Percentiles rank a stretch among this genome's conserved stretches.
phyloP scores from a whole-genome alignment of 2,113 vertebrate species.

The Chionodraco myersi region DNA sequence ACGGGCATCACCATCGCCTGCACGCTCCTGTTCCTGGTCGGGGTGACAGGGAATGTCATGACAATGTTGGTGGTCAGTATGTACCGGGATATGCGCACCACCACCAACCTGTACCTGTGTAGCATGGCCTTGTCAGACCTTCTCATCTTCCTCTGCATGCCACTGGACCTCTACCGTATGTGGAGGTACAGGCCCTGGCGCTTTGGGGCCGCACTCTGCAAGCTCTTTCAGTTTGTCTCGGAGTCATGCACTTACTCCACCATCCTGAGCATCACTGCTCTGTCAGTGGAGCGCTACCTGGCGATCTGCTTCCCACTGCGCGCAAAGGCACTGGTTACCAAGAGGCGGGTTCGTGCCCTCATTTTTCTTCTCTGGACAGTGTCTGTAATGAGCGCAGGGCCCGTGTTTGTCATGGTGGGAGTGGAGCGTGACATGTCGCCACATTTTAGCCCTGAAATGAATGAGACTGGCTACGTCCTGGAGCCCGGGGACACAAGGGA shows the following conservation, averaged over 20 bases:
- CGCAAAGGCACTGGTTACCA: constrained; percentile 95
- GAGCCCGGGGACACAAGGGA: constrained; percentile 88
- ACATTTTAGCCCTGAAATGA: constrained; percentile 14
- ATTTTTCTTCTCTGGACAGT: constrained; percentile 93
- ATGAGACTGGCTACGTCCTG: constrained; percentile 81
- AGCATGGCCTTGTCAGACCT: constrained; percentile 98
- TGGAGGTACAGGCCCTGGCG: constrained; percentile 97
- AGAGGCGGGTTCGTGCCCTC: constrained; percentile 90
- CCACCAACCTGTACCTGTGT: constrained; percentile 96
- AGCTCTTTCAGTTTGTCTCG: constrained; percentile 96
- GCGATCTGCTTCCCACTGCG: constrained; percentile 95
- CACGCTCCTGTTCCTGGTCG: constrained; percentile 89
- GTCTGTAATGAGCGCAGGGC: constrained; percentile 91
- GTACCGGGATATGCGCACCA: constrained; percentile 94
- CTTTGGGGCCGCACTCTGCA: constrained; percentile 92
- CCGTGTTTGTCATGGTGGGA: constrained; percentile 94
- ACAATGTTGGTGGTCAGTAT: constrained; percentile 93
- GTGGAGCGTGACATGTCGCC: constrained; percentile 86
- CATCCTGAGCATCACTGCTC: constrained; percentile 95
- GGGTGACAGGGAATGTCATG: constrained; percentile 92
- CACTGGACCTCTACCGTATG: constrained; percentile 94
- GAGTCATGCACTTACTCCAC: constrained; percentile 97
- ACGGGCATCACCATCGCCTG: constrained; percentile 90
- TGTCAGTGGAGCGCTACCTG: constrained; percentile 95
- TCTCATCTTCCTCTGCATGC: constrained; percentile 97